These are phyloP conservation scores for Zosterops japonicus DNA, from an alignment of 2,113 vertebrate species.

Conservation along the genomic window DNA sequence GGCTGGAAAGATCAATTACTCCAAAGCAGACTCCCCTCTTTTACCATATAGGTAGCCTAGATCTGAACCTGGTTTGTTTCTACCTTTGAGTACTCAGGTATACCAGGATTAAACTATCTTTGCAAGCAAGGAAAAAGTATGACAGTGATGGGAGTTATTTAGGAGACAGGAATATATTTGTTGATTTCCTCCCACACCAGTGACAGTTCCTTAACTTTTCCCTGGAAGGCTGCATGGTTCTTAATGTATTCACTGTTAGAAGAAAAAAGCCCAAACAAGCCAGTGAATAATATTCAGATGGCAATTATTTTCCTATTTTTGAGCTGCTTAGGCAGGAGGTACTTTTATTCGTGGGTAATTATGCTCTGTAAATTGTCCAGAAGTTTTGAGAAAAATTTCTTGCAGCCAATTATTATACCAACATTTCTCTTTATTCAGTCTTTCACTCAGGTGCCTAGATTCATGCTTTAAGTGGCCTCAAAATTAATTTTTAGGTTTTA, in stretches of 20 bases:
- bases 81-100: background rate
- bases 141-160: background rate
- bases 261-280: background rate
- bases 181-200: background rate
- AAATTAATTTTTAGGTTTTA: background rate
- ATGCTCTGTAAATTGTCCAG: background rate
- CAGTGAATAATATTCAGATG: background rate
- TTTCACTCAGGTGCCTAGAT: background rate
- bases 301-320: slow-evolving; percentile 25
- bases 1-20: background rate
- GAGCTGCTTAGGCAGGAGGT: background rate
- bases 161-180: background rate
- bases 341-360: background rate
- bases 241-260: background rate
- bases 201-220: background rate
- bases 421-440: background rate
- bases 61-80: background rate
- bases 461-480: background rate
- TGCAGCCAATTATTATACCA: background rate
- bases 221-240: background rate
- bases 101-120: background rate
- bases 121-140: background rate
- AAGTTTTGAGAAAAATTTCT: slow-evolving; percentile 3
- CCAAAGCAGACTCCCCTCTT: background rate
- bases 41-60: background rate